Base-by-base conservation (phyloP, 2,888 invertebrate species). In the Sinodicranocentrus sp. region DNA sequence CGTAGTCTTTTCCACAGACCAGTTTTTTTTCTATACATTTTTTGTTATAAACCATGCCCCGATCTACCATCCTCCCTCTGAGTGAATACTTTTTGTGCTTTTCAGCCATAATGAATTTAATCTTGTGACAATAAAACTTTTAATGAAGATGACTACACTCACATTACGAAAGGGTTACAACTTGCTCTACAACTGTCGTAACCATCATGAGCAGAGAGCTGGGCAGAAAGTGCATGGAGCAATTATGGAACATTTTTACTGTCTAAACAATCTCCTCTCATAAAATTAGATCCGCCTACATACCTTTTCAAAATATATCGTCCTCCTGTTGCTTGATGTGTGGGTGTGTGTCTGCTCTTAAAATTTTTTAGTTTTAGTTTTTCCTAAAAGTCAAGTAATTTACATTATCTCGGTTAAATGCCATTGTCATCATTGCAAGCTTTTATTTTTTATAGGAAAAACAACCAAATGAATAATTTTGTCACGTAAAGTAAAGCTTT, bases 91-190 rank as follows among this genome's bases (percentile, higher is more conserved):
- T n/a, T n/a, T n/a, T n/a, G n/a, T n/a, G n/a, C n/a, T n/a, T n/a
- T n/a, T n/a, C n/a, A n/a, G n/a, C n/a, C n/a, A n/a, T n/a, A 57
- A 17, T 57, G 59, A 59, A 59, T 59, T 59, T 59, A 59, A 59
- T 59, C 59, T 26, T 15, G 3, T 13, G 26, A 59, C 59, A 25
- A 59, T 59, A 59, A 59, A 59, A 59, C 25, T 25, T 59, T 21
- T 59, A 59, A 59, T 59, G 59, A 59, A 59, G 59, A 59, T 59
- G 26, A 26, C 59, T 59, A 23, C 59, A 59, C 17, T 21, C 6
- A 6, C 57, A 57, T 23, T 57, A 52, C n/a, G 5, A 8, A 13
- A 39, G 5, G 52, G 52, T 52, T 52, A 52, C 52, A 52, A n/a
- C 52, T 52, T 17, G 52, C n/a, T 52, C 52, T 52, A 52, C 52